Base-by-base conservation (phyloP, 2,888 invertebrate genomes). In the Smittia aterrima region DNA sequence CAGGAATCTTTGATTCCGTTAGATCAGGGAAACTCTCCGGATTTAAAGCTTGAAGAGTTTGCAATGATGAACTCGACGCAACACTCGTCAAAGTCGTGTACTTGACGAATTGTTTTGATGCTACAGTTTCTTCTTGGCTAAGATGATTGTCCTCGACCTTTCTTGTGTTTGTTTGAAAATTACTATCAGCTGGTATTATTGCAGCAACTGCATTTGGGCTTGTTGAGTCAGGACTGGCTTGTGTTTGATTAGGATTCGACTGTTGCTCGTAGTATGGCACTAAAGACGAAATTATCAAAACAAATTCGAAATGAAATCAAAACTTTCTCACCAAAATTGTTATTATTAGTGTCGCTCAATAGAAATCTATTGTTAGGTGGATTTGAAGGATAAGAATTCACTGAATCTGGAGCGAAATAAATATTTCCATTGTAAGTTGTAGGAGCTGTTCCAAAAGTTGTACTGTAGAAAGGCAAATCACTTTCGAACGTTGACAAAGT, bases 401-500 rank as follows among this genome's bases (percentile, higher is more conserved):
- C 38, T 27, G 64, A 11, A 7, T 72, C 72, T 2, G 72, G 20
- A 13, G 72, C 9, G 3, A 62, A 72, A 62, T 72, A 72, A 58
- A 72, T 38, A 40, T 62, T 62, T 32, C 72, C 62, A 25, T 72
- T 72, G 38, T 62, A 72, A 1, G 58, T 4, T 1, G 71, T 1
- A 3, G 72, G 58, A n/a, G 38, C 32, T 20, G 62, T 16, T n/a
- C 32, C 54, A 13, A 72, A 72, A 7, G 72, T 58, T 38, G 72
- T 22, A 22, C 54, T 72, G 38, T 72, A 72, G 40, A 72, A 72
- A 7, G 72, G 72, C 58, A 72, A 58, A 62, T 72, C 72, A 40
- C 62, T 74, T 25, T 74, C 74, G 27, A 66, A 74, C 11, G 64
- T 41, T 1, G 74, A 41, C n/a, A 74, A 27, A 9, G 74, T 66